Evolutionary conservation across 2,113 vertebrate genomes (phyloP).

Genomic region (Gasterosteus aculeatus): DNA sequence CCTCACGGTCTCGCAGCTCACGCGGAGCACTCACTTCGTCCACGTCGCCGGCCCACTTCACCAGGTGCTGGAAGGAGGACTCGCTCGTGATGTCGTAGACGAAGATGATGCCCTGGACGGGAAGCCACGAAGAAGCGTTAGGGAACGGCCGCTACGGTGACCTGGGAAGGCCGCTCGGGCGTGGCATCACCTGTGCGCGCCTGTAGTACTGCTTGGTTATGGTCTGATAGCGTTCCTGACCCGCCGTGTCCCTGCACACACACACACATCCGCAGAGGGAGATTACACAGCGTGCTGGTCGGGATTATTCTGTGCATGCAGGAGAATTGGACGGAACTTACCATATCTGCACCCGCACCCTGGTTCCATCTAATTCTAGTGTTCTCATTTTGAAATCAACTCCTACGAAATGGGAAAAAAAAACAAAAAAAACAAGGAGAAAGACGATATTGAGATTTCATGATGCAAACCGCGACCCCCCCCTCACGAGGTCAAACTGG

Average conservation of each 20-base stretch:
- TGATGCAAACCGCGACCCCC: neutral
- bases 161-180: neutral
- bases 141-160: neutral
- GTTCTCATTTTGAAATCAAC: constrained; percentile 88
- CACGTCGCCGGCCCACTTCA: constrained; percentile 96
- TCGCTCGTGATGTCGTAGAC: constrained; percentile 94
- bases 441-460: neutral
- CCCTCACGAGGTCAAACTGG: neutral
- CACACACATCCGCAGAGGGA: neutral
- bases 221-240: constrained; percentile 96
- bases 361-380: constrained; percentile 80
- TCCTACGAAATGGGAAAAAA: constrained; percentile 57
- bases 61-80: constrained; percentile 94
- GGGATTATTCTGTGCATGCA: neutral
- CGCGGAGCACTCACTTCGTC: constrained; percentile 86
- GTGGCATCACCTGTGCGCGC: constrained; percentile 88
- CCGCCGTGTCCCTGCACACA: constrained; percentile 91
- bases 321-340: constrained; percentile 51
- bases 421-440: neutral
- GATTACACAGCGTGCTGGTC: neutral
- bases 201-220: constrained; percentile 99
- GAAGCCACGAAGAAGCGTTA: neutral
- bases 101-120: constrained; percentile 90
- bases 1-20: constrained; percentile 6
- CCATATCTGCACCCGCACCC: constrained; percentile 85